These are phyloP conservation scores for Echinometra lucunter DNA, from an alignment of 53 echinoderm and acorn worm species.

Conservation along the genomic window DNA sequence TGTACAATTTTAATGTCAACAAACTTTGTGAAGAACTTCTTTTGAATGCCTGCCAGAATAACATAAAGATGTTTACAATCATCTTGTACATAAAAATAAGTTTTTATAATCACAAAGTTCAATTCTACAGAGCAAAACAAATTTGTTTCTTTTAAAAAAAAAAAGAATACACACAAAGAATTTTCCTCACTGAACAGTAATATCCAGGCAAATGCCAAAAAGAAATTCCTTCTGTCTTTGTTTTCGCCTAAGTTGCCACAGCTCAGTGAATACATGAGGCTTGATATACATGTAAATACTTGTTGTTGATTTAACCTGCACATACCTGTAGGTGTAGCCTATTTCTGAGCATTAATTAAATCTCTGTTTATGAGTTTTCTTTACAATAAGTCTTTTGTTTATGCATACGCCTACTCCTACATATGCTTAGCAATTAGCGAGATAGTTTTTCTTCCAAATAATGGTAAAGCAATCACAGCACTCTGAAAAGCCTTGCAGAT, in stretches of 20 bases:
- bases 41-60: not conserved
- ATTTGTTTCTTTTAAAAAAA: not conserved
- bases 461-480: not conserved
- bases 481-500: not conserved
- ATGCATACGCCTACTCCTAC: too few relatives aligned
- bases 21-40: not conserved
- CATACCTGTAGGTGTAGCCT: constrained; percentile 1
- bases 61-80: not conserved
- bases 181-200: not conserved
- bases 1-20: not conserved
- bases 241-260: constrained; percentile 2
- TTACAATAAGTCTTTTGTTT: not conserved
- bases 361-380: not conserved
- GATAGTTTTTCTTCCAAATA: not conserved
- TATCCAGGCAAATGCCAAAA: not conserved
- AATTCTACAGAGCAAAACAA: not conserved
- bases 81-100: not conserved
- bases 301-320: not conserved
- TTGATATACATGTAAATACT: not conserved
- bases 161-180: not conserved
- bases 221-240: constrained; percentile 9
- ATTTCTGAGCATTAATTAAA: not conserved
- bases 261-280: not conserved
- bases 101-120: constrained; percentile 3
- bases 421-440: not conserved